Base-by-base conservation (phyloP, 2,113 vertebrate genomes). In the Dipodomys ordii region DNA sequence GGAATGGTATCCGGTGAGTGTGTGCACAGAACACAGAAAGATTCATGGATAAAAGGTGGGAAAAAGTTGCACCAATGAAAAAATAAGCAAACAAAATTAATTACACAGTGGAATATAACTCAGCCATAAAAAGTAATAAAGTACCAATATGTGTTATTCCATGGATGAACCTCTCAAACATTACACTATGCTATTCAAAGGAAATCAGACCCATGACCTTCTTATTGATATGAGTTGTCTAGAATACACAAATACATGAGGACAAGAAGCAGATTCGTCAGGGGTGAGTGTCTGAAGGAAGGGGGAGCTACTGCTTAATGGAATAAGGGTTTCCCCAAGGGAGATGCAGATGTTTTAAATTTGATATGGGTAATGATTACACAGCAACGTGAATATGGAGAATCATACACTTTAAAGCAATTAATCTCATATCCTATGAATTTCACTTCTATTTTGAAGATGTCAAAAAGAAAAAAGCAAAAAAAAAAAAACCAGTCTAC, bases 401-500 rank as follows among this genome's bases (percentile, higher is more conserved):
- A 92, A 53, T 8, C 39, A 22, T 3, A 57, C 0, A 12, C 64
- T 78, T 65, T 18, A 71, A 83, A 71, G 84, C 7, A 15, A 22
- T 39, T 87, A 9, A 53, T 53, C 8, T 44, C 22, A 35, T 35
- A 15, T 23, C 49, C 19, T 46, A 3, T 46, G 23, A 85, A 94
- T 44, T 93, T 93, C 32, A 44, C 16, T 18, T 94, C 12, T 60
- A 44, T 65, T 88, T 78, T 81, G 18, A 27, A 39, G 71, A 65
- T 90, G 25, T 71, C 25, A 53, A 74, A 32, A 79, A 30, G 0
- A 32, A 57, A 86, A 68, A 4, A 12, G 39, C 6, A 25, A 35
- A 46, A 49, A 2, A 32, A 32, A 39, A 39, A 39, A 39, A 39
- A 57, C 53, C 15, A 82, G 80, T 16, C 46, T 64, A 28, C 20